Evolutionary conservation across 2,113 vertebrate species (phyloP), one percentile per base, ranked within the genome.

Genomic region (Blennius ocellaris): DNA sequence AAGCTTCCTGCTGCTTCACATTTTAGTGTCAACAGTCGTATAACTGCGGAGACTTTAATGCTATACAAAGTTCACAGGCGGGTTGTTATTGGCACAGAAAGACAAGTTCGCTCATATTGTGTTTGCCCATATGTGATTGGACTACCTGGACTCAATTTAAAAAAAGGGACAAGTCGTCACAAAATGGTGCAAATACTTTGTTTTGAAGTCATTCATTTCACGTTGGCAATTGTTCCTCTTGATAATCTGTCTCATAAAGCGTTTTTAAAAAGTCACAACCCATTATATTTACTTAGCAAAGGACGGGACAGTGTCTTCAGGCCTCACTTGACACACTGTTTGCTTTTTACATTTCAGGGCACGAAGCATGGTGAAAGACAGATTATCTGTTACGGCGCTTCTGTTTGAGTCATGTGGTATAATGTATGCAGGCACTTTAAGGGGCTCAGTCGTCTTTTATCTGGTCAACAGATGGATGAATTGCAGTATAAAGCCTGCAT

Each of bases 1-100:
- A 41, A 73, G 52, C 76, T 77, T 50, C 66, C 62, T 74, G 74
- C 58, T 79, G 80, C 63, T 86, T 81, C 80, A 53, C 76, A 51
- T 73, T 73, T 81, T 51, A 70, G 21, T 50, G 55, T 79, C 86
- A 85, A 67, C 70, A 78, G 40, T 36, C 44, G 30, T 61, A 36
- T 11, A 53, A 57, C 50, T 59, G 49, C 55, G 9, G 65, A 16
- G n/a, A 30, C 21, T 30, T 80, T 60, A 69, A 79, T 62, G 50
- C 54, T 43, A 62, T 37, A 75, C 59, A 78, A 75, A 82, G 80
- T 69, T 83, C 76, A 79, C 8, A 1, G 5, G 44, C 39, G 71
- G 73, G 71, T 75, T 55, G 21, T 53, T 63, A 41, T 57, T n/a
- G 0, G 51, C 43, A 66, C 38, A 61, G 48, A 57, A 49, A 66